A percentile compares a stretch with the other conserved stretches of the same genome.
phyloP scores from a whole-genome alignment of 2,113 vertebrate species.

The Archilochus colubris region DNA sequence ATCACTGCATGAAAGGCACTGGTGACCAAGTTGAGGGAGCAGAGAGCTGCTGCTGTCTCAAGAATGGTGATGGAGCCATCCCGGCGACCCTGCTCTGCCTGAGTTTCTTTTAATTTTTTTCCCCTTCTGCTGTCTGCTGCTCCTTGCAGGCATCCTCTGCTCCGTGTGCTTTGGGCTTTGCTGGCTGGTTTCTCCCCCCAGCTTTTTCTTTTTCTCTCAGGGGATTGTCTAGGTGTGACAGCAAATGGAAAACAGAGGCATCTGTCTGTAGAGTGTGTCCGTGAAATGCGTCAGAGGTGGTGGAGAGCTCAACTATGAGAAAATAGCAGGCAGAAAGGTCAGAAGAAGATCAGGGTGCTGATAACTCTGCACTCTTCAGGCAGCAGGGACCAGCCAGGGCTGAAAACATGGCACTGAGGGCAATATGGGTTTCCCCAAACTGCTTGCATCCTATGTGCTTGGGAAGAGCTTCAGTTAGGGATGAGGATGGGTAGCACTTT shows the following conservation, averaged over 20 bases:
- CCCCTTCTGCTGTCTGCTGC: fast-evolving
- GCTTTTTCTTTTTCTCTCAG: too few relatives aligned
- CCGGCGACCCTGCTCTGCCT: fast-evolving
- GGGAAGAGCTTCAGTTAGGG: neutral
- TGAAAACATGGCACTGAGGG: neutral
- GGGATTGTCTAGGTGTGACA: neutral
- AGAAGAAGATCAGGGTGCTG: neutral
- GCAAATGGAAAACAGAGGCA: neutral
- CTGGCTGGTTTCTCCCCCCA: neutral
- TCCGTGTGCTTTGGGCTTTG: neutral
- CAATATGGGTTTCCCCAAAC: neutral
- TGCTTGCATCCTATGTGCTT: neutral
- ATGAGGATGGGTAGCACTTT: neutral
- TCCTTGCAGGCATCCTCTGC: neutral
- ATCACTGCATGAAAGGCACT: neutral
- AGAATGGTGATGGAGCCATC: fast-evolving
- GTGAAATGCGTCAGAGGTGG: neutral
- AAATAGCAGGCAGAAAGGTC: neutral
- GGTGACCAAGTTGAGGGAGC: fast-evolving
- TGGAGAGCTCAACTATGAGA: neutral
- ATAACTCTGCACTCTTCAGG: neutral
- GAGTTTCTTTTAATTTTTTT: neutral
- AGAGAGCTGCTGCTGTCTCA: fast-evolving
- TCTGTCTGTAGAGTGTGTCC: neutral
- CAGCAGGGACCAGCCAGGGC: fast-evolving